phyloP scores from a whole-genome alignment of 2,113 vertebrate species.

The Chiloscyllium plagiosum region DNA sequence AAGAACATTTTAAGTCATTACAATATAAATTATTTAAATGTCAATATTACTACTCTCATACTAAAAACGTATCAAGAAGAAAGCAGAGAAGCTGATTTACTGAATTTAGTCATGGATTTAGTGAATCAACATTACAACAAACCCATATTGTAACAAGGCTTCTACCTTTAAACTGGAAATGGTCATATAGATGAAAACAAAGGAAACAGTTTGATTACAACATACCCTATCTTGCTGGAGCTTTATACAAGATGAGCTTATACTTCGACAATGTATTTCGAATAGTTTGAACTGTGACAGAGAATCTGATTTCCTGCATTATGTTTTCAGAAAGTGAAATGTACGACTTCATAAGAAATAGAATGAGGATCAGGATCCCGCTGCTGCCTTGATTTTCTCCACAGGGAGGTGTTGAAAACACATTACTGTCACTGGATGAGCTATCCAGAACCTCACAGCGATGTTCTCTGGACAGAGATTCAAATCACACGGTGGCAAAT shows the following conservation, averaged over 20 bases:
- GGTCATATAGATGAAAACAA: background rate
- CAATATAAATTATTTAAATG: slow-evolving; percentile 16
- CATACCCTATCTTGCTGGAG: background rate
- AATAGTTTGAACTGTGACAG: background rate
- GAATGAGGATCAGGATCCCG: too few relatives aligned
- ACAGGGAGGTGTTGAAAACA: too few relatives aligned
- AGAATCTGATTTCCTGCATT: background rate
- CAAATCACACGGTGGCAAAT: too few relatives aligned
- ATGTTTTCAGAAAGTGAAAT: background rate
- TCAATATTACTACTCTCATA: background rate
- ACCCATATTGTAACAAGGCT: background rate
- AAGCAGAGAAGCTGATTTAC: background rate
- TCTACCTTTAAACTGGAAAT: background rate
- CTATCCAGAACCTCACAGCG: too few relatives aligned
- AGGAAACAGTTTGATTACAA: background rate
- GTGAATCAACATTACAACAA: background rate
- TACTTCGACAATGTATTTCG: background rate
- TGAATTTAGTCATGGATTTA: background rate
- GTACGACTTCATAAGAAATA: background rate
- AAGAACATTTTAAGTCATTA: background rate
- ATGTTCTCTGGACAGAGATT: too few relatives aligned
- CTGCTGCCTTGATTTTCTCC: too few relatives aligned
- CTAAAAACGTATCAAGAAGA: background rate
- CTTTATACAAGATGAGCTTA: background rate
- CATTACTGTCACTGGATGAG: too few relatives aligned